phyloP scores from a whole-genome alignment of 2,797 vertebrate species.

The Eupleurogrammus muticus region DNA sequence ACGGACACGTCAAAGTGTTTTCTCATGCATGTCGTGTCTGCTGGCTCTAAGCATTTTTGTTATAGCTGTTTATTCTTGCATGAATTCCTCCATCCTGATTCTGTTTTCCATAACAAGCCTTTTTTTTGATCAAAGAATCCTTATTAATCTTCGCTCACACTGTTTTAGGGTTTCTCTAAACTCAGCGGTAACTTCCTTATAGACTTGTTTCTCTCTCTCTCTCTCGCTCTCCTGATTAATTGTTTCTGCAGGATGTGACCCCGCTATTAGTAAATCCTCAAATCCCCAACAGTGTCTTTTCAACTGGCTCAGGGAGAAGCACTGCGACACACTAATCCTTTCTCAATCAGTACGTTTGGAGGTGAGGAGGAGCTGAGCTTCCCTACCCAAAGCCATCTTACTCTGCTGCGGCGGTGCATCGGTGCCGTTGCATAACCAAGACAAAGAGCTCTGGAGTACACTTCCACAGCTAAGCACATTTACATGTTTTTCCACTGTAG shows the following conservation, averaged over 20 bases:
- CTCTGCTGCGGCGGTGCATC: slow-evolving; percentile 6
- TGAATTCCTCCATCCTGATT: slow-evolving; percentile 31
- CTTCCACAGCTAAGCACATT: slow-evolving; percentile 24
- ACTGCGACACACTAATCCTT: slow-evolving; percentile 49
- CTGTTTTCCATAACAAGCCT: slow-evolving; percentile 39
- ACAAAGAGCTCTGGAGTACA: slow-evolving; percentile 14
- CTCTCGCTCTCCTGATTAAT: slow-evolving; percentile 39
- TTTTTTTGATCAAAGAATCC: slow-evolving; percentile 42
- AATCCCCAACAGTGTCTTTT: slow-evolving; percentile 52
- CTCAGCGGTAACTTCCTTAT: slow-evolving; percentile 22
- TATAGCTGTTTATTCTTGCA: slow-evolving; percentile 32
- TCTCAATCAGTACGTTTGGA: slow-evolving; percentile 39
- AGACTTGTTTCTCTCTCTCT: background rate
- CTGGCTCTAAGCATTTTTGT: slow-evolving; percentile 14
- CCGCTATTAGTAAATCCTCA: slow-evolving; percentile 49
- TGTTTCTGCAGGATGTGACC: slow-evolving; percentile 55
- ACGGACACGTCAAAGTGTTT: background rate
- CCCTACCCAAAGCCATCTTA: slow-evolving; percentile 21
- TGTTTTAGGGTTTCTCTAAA: slow-evolving; percentile 17
- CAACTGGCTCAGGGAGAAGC: slow-evolving; percentile 16
- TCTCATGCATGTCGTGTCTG: slow-evolving; percentile 34
- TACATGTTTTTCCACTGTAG: slow-evolving; percentile 31
- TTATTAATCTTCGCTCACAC: slow-evolving; percentile 57
- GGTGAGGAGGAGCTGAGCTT: slow-evolving; percentile 34
- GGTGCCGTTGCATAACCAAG: slow-evolving; percentile 18